Base-by-base conservation (phyloP, 2,888 invertebrate genomes). In the Catocala sponsa region DNA sequence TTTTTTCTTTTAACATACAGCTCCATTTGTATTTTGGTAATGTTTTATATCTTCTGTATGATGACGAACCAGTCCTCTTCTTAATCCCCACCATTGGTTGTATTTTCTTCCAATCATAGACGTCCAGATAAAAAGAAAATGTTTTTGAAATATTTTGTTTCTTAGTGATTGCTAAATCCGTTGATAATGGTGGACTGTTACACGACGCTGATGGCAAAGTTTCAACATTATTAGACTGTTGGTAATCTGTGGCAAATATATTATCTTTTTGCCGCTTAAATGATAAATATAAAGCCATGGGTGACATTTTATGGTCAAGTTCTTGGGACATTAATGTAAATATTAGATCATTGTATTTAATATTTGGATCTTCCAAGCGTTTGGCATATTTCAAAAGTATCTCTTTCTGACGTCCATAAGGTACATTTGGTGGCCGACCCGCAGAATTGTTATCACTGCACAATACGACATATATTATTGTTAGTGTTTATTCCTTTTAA, bases 11-110 rank as follows among this genome's bases (percentile, higher is more conserved):
- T 43, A 55, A 41, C 41, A 41, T 55, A 48, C 35, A 48, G 32
- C 41, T 41, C 55, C 55, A 55, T 55, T 55, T 55, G 38, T 41
- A 55, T 49, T 55, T 55, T 41, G 55, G 55, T 41, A 55, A 55
- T 48, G 55, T 55, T 55, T 6, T 41, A 25, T 55, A 55, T n/a
- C 13, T 55, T 32, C 55, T 48, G 55, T 55, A 55, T 10, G 38
- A 35, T 47, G 38, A 41, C 6, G 41, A 42, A 41, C 42, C 55
- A 48, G 11, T 48, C 15, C 55, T 38, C 35, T 35, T 55, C 32
- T 55, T 55, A 41, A 48, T 42, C 10, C 12, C 38, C 6, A 13
- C 35, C 35, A 55, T 25, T 49, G 55, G 55, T 55, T 55, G 38
- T 38, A 55, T 55, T 55, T 55, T 55, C 47, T 41, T 47, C 55